Evolutionary conservation across 2,797 vertebrate species (phyloP).

Genomic region (Coendou prehensilis): DNA sequence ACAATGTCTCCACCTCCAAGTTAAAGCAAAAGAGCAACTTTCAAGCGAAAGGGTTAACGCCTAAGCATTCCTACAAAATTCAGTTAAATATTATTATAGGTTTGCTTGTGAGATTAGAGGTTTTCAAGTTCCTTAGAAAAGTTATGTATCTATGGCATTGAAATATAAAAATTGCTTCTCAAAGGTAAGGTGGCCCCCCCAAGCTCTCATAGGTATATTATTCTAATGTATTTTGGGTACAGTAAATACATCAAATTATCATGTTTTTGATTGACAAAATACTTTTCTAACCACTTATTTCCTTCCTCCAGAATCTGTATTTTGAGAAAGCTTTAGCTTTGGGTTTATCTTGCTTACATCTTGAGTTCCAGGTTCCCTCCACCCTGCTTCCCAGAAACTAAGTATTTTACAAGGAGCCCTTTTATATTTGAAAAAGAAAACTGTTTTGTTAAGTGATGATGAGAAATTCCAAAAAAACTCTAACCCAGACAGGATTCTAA

Average conservation of each 20-base stretch:
- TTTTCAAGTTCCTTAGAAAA: conserved; percentile 44
- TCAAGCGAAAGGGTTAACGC: conserved; percentile 56
- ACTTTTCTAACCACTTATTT: conserved; percentile 71
- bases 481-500: conserved; percentile 72
- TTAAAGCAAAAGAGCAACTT: background rate
- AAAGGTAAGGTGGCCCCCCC: background rate
- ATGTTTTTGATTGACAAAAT: conserved; percentile 70
- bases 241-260: conserved; percentile 71
- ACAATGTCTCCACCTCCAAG: conserved; percentile 32
- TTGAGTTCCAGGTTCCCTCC: conserved; percentile 76
- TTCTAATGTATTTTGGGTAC: conserved; percentile 75
- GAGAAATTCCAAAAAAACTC: conserved; percentile 67
- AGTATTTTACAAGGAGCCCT: conserved; percentile 74
- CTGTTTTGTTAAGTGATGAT: conserved; percentile 72
- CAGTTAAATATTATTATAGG: background rate
- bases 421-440: conserved; percentile 79
- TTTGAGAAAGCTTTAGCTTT: conserved; percentile 62
- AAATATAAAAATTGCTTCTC: conserved; percentile 57
- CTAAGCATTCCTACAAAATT: conserved; percentile 60
- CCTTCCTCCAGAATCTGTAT: conserved; percentile 70
- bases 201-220: conserved; percentile 53
- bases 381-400: conserved; percentile 77
- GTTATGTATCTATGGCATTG: conserved; percentile 18
- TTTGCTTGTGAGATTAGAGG: conserved; percentile 47
- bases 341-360: conserved; percentile 68